Evolutionary conservation across 2,797 vertebrate species (phyloP).

Genomic region (Paguma larvata): DNA sequence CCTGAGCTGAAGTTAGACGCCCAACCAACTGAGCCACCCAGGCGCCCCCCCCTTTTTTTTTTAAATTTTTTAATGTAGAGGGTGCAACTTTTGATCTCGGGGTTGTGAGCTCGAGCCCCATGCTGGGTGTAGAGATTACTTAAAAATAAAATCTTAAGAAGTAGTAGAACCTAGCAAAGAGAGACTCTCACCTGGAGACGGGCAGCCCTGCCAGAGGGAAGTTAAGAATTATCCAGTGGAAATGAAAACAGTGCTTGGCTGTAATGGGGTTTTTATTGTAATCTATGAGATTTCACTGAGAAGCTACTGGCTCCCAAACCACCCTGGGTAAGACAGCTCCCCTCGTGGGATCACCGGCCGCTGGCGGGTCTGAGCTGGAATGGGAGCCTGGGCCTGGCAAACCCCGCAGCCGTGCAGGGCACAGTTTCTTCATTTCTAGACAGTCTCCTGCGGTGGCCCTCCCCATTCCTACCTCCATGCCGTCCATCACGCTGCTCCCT

Average conservation of each 20-base stretch:
- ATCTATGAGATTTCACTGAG: neutral
- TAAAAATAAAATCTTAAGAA: no score
- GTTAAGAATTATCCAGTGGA: neutral
- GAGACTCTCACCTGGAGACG: neutral
- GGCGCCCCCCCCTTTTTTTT: no score
- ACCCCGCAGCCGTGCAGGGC: fast-evolving
- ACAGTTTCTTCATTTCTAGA: neutral
- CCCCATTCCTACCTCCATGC: neutral
- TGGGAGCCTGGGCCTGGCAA: no score
- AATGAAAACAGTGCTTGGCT: neutral
- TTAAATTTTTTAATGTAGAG: no score
- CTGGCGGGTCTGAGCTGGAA: neutral
- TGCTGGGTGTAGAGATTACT: no score
- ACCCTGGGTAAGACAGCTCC: neutral
- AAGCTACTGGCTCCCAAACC: neutral
- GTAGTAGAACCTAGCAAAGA: neutral
- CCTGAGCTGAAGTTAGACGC: no score
- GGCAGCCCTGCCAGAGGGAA: neutral
- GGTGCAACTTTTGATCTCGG: no score
- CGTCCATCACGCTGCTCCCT: neutral
- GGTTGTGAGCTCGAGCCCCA: no score
- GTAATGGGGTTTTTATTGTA: neutral
- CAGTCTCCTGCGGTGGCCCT: neutral
- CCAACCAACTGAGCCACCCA: no score
- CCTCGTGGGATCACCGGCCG: fast-evolving